These are phyloP conservation scores for Hirtodrosophila histrioides DNA, from an alignment of 2,888 invertebrate genomes.

Conservation along the genomic window DNA sequence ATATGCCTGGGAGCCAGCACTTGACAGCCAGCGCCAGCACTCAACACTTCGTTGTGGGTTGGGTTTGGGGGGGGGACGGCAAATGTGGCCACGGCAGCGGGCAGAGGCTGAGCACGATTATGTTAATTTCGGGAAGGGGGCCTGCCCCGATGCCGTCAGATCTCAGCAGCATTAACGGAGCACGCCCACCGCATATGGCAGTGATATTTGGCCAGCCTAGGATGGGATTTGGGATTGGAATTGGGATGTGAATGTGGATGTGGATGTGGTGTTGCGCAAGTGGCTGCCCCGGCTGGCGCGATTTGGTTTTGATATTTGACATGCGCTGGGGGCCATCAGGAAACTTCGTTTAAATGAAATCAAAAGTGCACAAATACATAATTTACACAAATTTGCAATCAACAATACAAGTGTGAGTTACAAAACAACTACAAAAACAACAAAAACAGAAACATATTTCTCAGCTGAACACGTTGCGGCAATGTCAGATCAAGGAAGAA, in stretches of 20 bases:
- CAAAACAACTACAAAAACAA: neutral
- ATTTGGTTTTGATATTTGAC: slow-evolving; percentile 78
- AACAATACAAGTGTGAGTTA: slow-evolving; percentile 22
- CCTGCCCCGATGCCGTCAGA: slow-evolving; percentile 9
- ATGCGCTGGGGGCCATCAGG: slow-evolving; percentile 79
- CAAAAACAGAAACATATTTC: neutral
- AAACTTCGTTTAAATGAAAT: slow-evolving; percentile 80
- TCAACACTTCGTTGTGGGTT: slow-evolving; percentile 66
- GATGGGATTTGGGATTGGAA: slow-evolving; percentile 38
- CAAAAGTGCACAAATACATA: slow-evolving; percentile 79
- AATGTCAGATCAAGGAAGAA: slow-evolving; percentile 33
- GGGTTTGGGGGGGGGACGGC: slow-evolving; percentile 41
- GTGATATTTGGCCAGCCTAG: slow-evolving; percentile 63
- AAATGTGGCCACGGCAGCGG: slow-evolving; percentile 40
- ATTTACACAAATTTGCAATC: slow-evolving; percentile 73
- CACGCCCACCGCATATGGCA: slow-evolving; percentile 78
- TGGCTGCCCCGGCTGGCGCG: slow-evolving; percentile 56
- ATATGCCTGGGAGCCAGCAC: slow-evolving; percentile 64
- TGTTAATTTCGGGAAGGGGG: slow-evolving; percentile 64
- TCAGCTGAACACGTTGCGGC: neutral
- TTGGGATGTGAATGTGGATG: slow-evolving; percentile 38
- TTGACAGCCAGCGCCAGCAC: slow-evolving; percentile 72
- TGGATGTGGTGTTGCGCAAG: slow-evolving; percentile 70
- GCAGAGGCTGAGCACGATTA: slow-evolving; percentile 67
- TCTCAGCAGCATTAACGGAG: slow-evolving; percentile 66